A percentile compares a stretch with the other conserved stretches of the same genome.
phyloP scores from a whole-genome alignment of 2,888 invertebrate genomes.

The Poecilobothrus nobilitatus region DNA sequence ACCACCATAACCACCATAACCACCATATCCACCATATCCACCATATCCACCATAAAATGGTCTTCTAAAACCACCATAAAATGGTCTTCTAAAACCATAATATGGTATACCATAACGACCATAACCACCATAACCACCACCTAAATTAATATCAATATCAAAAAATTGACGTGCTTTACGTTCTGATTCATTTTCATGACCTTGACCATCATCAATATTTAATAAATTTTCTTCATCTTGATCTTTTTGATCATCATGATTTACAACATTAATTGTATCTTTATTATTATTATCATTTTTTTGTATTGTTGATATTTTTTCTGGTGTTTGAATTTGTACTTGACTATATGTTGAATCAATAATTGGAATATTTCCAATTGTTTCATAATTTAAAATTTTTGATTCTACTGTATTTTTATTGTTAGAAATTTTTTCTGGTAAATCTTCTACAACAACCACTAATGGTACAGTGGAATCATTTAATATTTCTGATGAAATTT shows the following conservation, averaged over 20 bases:
- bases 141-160: too few species aligned
- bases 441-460: not conserved
- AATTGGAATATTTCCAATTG: not conserved
- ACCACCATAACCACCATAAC: slow-evolving; percentile 23
- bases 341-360: not conserved
- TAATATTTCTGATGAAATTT: not conserved
- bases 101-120: not conserved
- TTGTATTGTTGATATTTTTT: not conserved
- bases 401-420: not conserved
- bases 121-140: not conserved
- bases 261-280: not conserved
- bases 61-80: slow-evolving; percentile 2
- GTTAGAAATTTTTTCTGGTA: not conserved
- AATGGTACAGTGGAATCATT: not conserved
- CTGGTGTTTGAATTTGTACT: not conserved
- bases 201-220: slow-evolving; percentile 14
- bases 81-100: not conserved
- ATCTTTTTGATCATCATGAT: too few species aligned
- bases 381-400: not conserved
- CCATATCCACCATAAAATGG: slow-evolving; percentile 9
- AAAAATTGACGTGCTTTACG: slow-evolving; percentile 19
- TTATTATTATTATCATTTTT: not conserved
- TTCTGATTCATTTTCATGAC: slow-evolving; percentile 19
- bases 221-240: not conserved
- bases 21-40: slow-evolving; percentile 24